Evolutionary conservation across 2,888 invertebrate species (phyloP), one percentile per base, ranked within the genome.

Genomic region (Dicycla oo): DNA sequence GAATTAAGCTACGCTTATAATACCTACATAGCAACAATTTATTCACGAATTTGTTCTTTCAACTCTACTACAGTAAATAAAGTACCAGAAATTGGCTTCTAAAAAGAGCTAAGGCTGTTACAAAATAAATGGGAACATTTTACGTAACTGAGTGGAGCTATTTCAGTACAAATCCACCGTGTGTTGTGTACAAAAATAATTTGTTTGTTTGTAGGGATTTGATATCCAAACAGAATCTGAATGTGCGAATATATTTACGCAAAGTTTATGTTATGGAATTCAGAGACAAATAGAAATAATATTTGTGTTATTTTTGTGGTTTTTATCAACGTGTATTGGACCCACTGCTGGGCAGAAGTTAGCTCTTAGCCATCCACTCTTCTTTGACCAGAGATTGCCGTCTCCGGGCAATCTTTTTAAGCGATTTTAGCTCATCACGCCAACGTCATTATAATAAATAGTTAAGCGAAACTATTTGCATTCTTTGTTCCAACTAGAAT

Each of bases 91-190:
- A 45, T 53, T 58, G 76, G 23, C 61, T 64, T 83, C 73, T 80
- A 65, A 73, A 67, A 73, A 72, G 58, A 72, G 57, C 40, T 26
- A 64, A 69, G 51, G 67, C 58, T 62, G 65, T 64, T 15, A 47
- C 51, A 43, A 61, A 75, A 75, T 67, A 82, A 82, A 81, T 64
- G 61, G 66, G 47, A 64, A 72, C 73, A 69, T 73, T 80, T 78
- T 34, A 56, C 60, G 78, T 69, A 45, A 69, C 58, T 51, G 57
- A 77, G 49, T 57, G 65, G 13, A 72, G 65, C 67, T 74, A 74
- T 77, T 80, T 38, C 47, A 45, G 30, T 30, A 70, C 38, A 67
- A 77, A 77, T 77, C 69, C 34, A 47, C 78, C 71, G 49, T 49
- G 70, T 78, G 54, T 56, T 77, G 78, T 77, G 69, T 74, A 60